A percentile compares a stretch with the other conserved stretches of the same genome.
These are phyloP conservation scores for Actinopyga echinites DNA, from an alignment of 53 echinoderm and acorn worm species.

Conservation along the genomic window DNA sequence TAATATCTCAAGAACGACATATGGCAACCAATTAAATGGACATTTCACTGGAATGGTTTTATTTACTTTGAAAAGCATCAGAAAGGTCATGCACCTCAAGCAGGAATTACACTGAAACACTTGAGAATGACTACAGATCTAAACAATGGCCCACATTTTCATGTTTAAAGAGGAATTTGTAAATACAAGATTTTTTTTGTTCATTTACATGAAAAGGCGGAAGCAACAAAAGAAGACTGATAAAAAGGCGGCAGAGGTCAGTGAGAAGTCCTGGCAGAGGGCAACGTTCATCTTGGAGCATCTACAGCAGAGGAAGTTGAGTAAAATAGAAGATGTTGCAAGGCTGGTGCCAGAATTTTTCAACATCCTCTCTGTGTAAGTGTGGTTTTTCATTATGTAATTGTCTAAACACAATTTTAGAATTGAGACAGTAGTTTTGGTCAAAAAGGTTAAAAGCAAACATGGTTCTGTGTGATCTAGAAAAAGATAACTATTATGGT, in stretches of 20 bases:
- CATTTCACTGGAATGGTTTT: too few species aligned
- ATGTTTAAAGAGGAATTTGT: too few species aligned
- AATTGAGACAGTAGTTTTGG: not conserved
- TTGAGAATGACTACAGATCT: too few species aligned
- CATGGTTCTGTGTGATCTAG: too few species aligned
- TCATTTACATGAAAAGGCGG: conserved; percentile 3
- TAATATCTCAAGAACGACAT: too few species aligned
- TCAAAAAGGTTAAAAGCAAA: not conserved
- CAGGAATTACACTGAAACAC: too few species aligned
- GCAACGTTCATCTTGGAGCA: conserved; percentile 76
- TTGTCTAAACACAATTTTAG: not conserved
- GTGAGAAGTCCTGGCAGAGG: conserved; percentile 66
- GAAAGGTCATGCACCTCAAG: too few species aligned
- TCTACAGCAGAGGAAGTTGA: conserved; percentile 77
- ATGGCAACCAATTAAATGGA: too few species aligned
- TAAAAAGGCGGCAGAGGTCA: not conserved
- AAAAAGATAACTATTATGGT: too few species aligned
- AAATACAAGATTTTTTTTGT: not conserved
- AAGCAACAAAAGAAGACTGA: conserved; percentile 16
- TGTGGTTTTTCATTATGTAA: not conserved
- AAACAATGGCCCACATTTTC: too few species aligned
- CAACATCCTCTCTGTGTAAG: conserved; percentile 73
- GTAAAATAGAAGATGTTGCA: conserved; percentile 60
- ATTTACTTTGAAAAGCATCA: too few species aligned
- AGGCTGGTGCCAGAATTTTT: conserved; percentile 72